A percentile compares a stretch with the other conserved stretches of the same genome.
Conservation (phyloP, 2,888 invertebrate species). For the Nomada fucata region DNA sequence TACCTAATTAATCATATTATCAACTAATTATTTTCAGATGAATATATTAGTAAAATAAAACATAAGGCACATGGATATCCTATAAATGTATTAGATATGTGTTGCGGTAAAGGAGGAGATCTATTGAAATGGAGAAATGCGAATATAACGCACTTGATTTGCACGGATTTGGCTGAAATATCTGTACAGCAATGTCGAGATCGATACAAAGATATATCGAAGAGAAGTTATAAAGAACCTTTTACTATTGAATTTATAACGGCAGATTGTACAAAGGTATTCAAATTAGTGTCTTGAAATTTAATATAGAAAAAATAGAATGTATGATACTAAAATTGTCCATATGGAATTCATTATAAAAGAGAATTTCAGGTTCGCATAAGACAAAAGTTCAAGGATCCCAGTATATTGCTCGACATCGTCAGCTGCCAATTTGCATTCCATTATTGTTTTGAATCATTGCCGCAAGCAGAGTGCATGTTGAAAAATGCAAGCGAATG, state of each 20-base stretch:
- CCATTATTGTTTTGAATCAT: conserved; percentile 97
- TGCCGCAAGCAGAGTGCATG: conserved; percentile 96
- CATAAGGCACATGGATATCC: conserved; percentile 88
- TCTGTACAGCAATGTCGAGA: conserved; percentile 95
- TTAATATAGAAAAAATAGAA: no score
- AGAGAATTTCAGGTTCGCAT: conserved; percentile 85
- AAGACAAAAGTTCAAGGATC: conserved; percentile 91
- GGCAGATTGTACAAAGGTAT: conserved; percentile 95
- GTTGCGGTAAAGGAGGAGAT: conserved; percentile 99
- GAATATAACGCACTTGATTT: conserved; percentile 92
- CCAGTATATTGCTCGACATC: conserved; percentile 92
- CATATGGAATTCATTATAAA: conserved; percentile 71
- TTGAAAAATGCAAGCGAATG: conserved; percentile 96
- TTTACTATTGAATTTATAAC: conserved; percentile 96
- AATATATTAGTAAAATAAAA: conserved; percentile 88
- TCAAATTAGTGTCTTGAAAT: not conserved
- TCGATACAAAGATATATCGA: conserved; percentile 90
- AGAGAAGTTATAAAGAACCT: conserved; percentile 82
- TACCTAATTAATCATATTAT: not conserved
- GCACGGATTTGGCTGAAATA: conserved; percentile 96
- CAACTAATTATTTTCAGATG: conserved; percentile 72
- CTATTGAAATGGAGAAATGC: conserved; percentile 97
- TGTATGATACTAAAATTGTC: conserved; percentile 39
- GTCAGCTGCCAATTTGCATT: conserved; percentile 99
- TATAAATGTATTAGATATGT: conserved; percentile 94